Evolutionary conservation across 2,797 vertebrate species (phyloP).

Genomic region (Pachyuromys duprasi): DNA sequence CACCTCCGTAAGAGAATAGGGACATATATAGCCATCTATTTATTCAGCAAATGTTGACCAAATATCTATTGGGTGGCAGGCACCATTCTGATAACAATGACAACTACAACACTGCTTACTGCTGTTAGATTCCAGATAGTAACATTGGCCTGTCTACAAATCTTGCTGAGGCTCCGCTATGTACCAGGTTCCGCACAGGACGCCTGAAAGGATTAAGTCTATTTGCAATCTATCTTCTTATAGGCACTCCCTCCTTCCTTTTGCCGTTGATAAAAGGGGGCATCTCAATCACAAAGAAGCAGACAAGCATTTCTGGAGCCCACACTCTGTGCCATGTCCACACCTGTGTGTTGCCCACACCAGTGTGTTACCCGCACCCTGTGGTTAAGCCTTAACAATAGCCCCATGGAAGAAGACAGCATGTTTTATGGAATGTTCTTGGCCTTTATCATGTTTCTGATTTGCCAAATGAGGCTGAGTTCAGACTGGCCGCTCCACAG

Average conservation of each 20-base stretch:
- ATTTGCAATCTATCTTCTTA: background rate
- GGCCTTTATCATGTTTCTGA: constrained; percentile 17
- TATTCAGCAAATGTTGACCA: background rate
- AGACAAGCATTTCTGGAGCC: background rate
- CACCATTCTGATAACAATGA: background rate
- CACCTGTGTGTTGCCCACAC: background rate
- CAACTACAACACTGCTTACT: fast-evolving
- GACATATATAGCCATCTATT: background rate
- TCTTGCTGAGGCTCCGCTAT: background rate
- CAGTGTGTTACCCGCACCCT: background rate
- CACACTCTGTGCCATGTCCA: background rate
- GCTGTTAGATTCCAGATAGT: background rate
- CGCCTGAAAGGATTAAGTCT: background rate
- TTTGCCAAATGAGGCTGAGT: constrained; percentile 56
- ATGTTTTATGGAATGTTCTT: background rate
- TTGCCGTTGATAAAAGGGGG: background rate
- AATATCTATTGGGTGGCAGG: background rate
- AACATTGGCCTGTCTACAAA: background rate
- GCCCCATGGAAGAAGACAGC: background rate
- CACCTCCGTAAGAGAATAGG: background rate
- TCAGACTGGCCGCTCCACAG: constrained; percentile 58
- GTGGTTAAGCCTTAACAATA: background rate
- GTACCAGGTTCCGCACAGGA: background rate
- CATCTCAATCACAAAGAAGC: background rate
- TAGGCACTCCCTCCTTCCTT: background rate